Percentiles rank a stretch among this genome's conserved stretches.
These are phyloP conservation scores for Cosmia pyralina DNA, from an alignment of 2,888 invertebrate species.

Conservation along the genomic window DNA sequence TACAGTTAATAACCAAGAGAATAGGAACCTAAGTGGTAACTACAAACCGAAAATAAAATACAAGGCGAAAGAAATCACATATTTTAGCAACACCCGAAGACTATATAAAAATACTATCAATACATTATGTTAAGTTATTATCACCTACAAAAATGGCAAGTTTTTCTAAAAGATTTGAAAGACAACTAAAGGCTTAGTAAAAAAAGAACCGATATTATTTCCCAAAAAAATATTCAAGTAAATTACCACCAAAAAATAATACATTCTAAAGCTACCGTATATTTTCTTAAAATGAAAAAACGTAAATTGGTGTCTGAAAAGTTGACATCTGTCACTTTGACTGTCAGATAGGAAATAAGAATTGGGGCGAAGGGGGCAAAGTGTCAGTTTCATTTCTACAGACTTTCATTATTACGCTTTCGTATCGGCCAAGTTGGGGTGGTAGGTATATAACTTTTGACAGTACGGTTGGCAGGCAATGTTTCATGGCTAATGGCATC, in stretches of 20 bases:
- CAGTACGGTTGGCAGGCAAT: constrained; percentile 47
- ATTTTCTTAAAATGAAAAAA: constrained; percentile 50
- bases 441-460: constrained; percentile 51
- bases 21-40: neutral
- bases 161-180: neutral
- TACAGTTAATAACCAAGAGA: neutral
- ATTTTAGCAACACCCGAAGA: neutral
- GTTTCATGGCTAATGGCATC: constrained; percentile 51
- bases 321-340: constrained; percentile 71
- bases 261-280: constrained; percentile 9
- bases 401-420: constrained; percentile 58
- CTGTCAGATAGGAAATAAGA: constrained; percentile 71
- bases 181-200: constrained; percentile 1
- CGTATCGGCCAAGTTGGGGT: constrained; percentile 42
- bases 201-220: neutral
- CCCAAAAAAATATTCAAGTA: constrained; percentile 15
- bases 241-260: constrained; percentile 17
- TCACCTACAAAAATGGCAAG: neutral
- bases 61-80: neutral
- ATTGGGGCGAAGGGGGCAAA: constrained; percentile 46
- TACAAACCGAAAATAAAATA: neutral
- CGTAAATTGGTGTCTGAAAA: constrained; percentile 56
- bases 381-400: constrained; percentile 62
- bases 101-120: too few relatives aligned
- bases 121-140: neutral